Base-by-base conservation (phyloP, 2,888 invertebrate species). In the Clanis bilineata region DNA sequence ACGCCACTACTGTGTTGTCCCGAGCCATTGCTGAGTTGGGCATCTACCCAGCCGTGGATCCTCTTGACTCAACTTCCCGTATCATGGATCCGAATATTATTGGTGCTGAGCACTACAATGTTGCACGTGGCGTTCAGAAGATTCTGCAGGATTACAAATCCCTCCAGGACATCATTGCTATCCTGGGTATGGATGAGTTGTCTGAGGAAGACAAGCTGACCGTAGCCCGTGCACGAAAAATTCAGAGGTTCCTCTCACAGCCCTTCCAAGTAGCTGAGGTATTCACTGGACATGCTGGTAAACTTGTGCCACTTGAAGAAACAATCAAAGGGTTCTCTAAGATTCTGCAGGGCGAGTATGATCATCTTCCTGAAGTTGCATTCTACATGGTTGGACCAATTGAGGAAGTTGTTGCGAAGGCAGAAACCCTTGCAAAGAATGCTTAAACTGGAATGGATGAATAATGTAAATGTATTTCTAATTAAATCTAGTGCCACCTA, bases 311-410 rank as follows among this genome's bases (percentile, higher is more conserved):
- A 36, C 94, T 98, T 65, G 93, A 94, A 72, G 96, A 98, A 83
- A 98, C 98, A 65, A 97, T 98, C 80, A 95, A 95, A 81, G 97
- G 98, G 77, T 98, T 98, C 93, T 94, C 96, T 76, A 94, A 95
- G 85, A 97, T 98, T 78, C 93, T 98, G 69, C 92, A 84, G 67
- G 97, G 98, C 77, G 97, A 98, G 78, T 94, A 96, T 80, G 98
- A 98, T 87, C 96, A 98, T 85, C 90, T 98, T 72, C 98, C 98
- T 22, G 97, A 97, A 90, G 94, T 97, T 69, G 98, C 98, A 64
- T 98, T 98, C 93, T 98, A 98, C 93, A 98, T 98, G 98, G 97
- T 98, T 65, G 98, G 98, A 69, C 96, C 96, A 63, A 96, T 98
- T 77, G 97, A 97, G 80, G 98, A 98, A 90, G 97, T 97, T 57